phyloP scores from a whole-genome alignment of 2,797 vertebrate genomes.

The Typhlichthys subterraneus region DNA sequence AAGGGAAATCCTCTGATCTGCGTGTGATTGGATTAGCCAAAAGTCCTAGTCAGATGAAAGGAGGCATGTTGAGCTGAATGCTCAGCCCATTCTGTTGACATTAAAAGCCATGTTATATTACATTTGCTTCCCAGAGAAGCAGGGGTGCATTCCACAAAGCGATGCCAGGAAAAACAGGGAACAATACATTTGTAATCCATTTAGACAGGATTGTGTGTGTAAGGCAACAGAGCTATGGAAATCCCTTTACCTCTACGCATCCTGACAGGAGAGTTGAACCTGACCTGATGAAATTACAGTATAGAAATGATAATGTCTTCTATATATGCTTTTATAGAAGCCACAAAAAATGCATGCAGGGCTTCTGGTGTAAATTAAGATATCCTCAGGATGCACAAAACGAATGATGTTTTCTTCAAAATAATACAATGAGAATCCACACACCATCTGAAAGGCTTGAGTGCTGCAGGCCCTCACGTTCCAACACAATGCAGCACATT shows the following conservation, averaged over 20 bases:
- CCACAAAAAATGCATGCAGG: too few relatives aligned
- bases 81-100: conserved; percentile 9
- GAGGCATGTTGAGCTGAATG: conserved; percentile 31
- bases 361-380: too few relatives aligned
- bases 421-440: too few relatives aligned
- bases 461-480: too few relatives aligned
- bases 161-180: conserved; percentile 1
- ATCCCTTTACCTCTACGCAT: conserved; percentile 10
- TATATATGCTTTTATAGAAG: too few relatives aligned
- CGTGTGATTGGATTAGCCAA: conserved; percentile 64
- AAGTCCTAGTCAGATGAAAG: conserved; percentile 53
- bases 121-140: background rate
- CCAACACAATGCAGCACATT: too few relatives aligned
- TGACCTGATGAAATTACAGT: background rate
- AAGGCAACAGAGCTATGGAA: background rate
- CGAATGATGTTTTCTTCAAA: too few relatives aligned
- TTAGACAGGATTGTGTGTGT: conserved; percentile 4
- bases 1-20: conserved; percentile 46
- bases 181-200: conserved; percentile 15
- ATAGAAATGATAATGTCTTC: background rate
- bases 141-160: background rate
- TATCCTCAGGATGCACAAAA: too few relatives aligned
- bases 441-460: too few relatives aligned
- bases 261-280: too few relatives aligned
- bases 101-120: conserved; percentile 20